Evolutionary conservation across 2,888 invertebrate species (phyloP).

Genomic region (Dicyrtoma fusca): DNA sequence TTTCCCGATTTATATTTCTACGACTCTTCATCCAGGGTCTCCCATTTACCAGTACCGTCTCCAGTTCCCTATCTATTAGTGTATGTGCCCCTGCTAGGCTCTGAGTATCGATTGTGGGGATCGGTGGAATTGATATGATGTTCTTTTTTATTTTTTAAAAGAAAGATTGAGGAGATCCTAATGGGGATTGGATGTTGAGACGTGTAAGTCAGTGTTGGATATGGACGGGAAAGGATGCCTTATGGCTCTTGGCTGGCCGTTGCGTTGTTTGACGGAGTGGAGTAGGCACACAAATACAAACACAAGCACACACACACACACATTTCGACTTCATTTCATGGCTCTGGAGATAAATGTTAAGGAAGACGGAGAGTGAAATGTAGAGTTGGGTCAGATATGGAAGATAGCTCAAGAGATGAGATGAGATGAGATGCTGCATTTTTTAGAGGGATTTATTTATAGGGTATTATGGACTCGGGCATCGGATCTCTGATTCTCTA

Average conservation of each 20-base stretch:
- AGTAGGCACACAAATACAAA: too few species aligned
- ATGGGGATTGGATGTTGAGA: conserved; percentile 30
- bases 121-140: conserved; percentile 44
- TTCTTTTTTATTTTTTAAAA: conserved; percentile 9
- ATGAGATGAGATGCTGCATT: conserved; percentile 20
- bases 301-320: background rate
- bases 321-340: too few species aligned
- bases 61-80: too few species aligned
- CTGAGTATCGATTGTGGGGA: conserved; percentile 36
- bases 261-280: too few species aligned
- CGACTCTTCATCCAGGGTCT: too few species aligned
- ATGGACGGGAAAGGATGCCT: conserved; percentile 8
- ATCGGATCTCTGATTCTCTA: conserved; percentile 23
- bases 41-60: too few species aligned
- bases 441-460: conserved; percentile 34
- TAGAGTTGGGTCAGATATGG: background rate
- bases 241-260: too few species aligned
- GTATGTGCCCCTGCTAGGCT: background rate
- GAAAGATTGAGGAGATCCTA: conserved; percentile 14
- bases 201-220: conserved; percentile 29
- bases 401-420: conserved; percentile 12
- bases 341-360: conserved; percentile 3
- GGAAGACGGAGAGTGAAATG: conserved; percentile 8
- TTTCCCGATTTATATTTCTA: background rate
- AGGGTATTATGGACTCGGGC: conserved; percentile 27